Percentiles rank a stretch among this genome's conserved stretches.
phyloP scores from a whole-genome alignment of 2,113 vertebrate species.

The Salvelinus fontinalis region DNA sequence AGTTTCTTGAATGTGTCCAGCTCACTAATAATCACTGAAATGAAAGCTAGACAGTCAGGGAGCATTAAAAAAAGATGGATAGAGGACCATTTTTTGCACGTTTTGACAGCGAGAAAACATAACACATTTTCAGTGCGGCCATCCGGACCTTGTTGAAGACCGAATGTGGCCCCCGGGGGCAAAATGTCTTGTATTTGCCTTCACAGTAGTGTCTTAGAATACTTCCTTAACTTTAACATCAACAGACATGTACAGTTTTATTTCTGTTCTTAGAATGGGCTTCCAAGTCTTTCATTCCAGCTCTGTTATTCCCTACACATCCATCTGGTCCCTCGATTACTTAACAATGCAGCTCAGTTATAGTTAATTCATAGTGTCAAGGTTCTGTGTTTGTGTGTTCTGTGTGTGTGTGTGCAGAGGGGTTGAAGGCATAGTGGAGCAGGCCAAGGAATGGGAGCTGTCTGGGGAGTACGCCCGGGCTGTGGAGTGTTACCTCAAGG shows the following conservation, averaged over 20 bases:
- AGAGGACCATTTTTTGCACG: too few relatives aligned
- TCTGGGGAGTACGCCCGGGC: constrained; percentile 83
- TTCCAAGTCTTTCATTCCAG: not conserved
- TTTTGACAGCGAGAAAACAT: too few relatives aligned
- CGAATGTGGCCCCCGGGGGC: too few relatives aligned
- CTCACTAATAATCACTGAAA: too few relatives aligned
- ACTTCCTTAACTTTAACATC: not conserved
- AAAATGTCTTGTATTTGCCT: too few relatives aligned
- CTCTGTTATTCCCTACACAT: not conserved
- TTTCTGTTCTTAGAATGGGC: not conserved
- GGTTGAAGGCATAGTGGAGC: constrained; percentile 75
- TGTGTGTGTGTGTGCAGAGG: constrained; percentile 52
- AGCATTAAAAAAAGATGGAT: too few relatives aligned
- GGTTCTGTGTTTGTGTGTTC: not conserved
- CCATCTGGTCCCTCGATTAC: not conserved
- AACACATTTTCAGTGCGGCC: too few relatives aligned
- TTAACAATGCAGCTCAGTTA: not conserved
- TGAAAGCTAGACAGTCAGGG: too few relatives aligned
- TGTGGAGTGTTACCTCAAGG: constrained; percentile 93
- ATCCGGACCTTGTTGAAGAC: too few relatives aligned
- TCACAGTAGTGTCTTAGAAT: too few relatives aligned
- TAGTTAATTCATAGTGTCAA: not conserved
- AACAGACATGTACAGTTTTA: not conserved
- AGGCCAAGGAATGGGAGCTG: constrained; percentile 93
- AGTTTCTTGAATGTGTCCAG: too few relatives aligned